phyloP scores from a whole-genome alignment of 2,113 vertebrate genomes.

The Corapipo altera region DNA sequence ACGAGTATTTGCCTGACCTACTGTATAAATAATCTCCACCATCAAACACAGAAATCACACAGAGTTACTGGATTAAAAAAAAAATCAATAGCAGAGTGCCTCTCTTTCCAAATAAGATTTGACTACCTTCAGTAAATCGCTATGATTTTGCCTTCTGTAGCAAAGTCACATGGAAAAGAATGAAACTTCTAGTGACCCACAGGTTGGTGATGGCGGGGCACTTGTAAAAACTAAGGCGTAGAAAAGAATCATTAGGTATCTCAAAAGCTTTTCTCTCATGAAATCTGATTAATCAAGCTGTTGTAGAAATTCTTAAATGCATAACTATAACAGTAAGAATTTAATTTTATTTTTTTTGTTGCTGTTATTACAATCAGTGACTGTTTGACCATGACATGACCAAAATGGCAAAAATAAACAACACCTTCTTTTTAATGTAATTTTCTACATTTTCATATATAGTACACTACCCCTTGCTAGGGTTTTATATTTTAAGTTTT shows the following conservation, averaged over 20 bases:
- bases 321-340: neutral
- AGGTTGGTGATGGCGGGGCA: neutral
- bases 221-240: neutral
- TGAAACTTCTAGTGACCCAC: neutral
- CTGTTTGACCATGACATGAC: neutral
- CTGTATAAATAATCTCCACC: slow-evolving; percentile 11
- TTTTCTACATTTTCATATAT: neutral
- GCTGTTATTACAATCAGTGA: neutral
- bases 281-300: neutral
- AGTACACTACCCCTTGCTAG: neutral
- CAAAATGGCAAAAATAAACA: neutral
- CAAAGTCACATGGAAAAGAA: neutral
- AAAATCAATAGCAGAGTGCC: neutral
- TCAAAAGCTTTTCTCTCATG: neutral
- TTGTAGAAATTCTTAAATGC: neutral
- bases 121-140: neutral
- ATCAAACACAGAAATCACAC: slow-evolving; percentile 11
- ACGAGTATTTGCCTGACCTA: slow-evolving; percentile 13
- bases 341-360: neutral
- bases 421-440: neutral
- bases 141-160: neutral
- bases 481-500: neutral
- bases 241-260: neutral
- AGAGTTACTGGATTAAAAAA: slow-evolving; percentile 2
- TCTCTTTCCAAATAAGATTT: neutral